phyloP scores from a whole-genome alignment of 2,888 invertebrate genomes.

The Dynastes hyllus region DNA sequence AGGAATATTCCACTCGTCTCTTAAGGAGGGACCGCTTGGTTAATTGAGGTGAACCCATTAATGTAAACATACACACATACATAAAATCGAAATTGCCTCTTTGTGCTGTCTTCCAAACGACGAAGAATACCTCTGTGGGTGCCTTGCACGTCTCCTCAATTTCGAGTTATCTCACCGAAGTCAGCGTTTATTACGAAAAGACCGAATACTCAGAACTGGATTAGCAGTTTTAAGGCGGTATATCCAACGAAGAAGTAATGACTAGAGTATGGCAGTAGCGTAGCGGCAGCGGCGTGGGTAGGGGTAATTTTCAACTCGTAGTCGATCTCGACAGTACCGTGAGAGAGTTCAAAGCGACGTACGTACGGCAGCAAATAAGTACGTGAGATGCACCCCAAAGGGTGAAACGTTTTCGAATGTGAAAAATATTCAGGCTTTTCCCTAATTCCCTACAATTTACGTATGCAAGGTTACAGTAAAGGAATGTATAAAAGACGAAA shows the following conservation, averaged over 20 bases:
- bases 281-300: too few relatives aligned
- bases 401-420: too few relatives aligned
- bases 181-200: neutral
- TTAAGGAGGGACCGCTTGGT: neutral
- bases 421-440: too few relatives aligned
- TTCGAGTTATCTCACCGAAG: neutral
- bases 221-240: neutral
- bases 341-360: too few relatives aligned
- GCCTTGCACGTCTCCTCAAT: neutral
- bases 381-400: too few relatives aligned
- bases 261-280: too few relatives aligned
- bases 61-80: neutral
- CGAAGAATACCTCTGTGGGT: neutral
- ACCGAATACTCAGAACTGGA: neutral
- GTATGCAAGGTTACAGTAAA: too few relatives aligned
- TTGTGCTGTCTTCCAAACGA: neutral
- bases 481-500: too few relatives aligned
- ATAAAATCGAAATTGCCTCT: constrained; percentile 18
- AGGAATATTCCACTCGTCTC: neutral
- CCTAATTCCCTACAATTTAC: too few relatives aligned
- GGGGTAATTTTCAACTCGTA: too few relatives aligned
- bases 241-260: neutral
- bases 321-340: too few relatives aligned
- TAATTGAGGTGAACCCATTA: neutral
- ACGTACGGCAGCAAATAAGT: too few relatives aligned